Evolutionary conservation across 1,140 invertebrate genomes (phyloP).

Genomic region (Heliconius hewitsoni): DNA sequence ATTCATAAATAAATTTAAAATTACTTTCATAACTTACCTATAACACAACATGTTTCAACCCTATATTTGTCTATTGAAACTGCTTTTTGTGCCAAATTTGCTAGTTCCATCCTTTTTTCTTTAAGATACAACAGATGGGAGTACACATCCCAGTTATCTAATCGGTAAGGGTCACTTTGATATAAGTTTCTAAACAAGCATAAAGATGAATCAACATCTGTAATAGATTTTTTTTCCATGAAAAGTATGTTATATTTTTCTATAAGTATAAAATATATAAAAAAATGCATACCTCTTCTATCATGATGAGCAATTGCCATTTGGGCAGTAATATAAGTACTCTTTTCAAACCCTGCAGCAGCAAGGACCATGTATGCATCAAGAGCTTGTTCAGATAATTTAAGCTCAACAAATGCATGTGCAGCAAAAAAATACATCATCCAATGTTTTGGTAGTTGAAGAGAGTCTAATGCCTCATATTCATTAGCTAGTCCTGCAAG

Average conservation of each 20-base stretch:
- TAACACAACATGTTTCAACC: slow-evolving; percentile 98
- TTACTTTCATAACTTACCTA: slow-evolving; percentile 85
- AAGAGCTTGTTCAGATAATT: slow-evolving; percentile 94
- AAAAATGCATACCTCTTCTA: slow-evolving; percentile 86
- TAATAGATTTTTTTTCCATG: slow-evolving; percentile 41
- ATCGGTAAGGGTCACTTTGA: slow-evolving; percentile 93
- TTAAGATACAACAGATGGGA: slow-evolving; percentile 98
- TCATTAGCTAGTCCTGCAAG: slow-evolving; percentile 92
- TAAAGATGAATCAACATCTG: slow-evolving; percentile 95
- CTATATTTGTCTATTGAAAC: slow-evolving; percentile 98
- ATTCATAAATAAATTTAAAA: not conserved
- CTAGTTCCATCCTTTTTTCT: slow-evolving; percentile 95
- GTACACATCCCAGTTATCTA: slow-evolving; percentile 98
- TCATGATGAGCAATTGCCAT: slow-evolving; percentile 96
- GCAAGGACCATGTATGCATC: slow-evolving; percentile 90
- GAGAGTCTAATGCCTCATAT: slow-evolving; percentile 85
- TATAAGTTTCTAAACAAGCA: slow-evolving; percentile 91
- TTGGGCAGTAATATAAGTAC: slow-evolving; percentile 95
- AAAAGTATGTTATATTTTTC: not conserved
- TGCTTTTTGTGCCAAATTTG: slow-evolving; percentile 95
- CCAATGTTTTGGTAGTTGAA: slow-evolving; percentile 94
- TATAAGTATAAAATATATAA: not conserved
- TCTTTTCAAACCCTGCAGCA: slow-evolving; percentile 91
- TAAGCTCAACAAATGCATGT: slow-evolving; percentile 94
- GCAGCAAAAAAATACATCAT: slow-evolving; percentile 96